Evolutionary conservation across 2,888 invertebrate species (phyloP).

Genomic region (Hofmannophila pseudospretella): DNA sequence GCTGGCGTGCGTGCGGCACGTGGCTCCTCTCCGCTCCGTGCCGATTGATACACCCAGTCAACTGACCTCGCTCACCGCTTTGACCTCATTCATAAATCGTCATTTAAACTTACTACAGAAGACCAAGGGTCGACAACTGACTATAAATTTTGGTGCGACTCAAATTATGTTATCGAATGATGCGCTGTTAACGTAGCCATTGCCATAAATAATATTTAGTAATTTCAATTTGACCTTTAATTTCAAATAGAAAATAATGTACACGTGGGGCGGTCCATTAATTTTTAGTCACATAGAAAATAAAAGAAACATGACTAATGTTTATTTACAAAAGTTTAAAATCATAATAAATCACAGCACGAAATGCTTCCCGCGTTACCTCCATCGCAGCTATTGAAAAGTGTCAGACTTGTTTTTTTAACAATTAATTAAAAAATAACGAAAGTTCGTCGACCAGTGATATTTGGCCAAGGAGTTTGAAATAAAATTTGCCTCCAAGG

Average conservation of each 20-base stretch:
- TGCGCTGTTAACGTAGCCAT: background rate
- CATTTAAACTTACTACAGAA: slow-evolving; percentile 62
- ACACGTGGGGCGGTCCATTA: no score
- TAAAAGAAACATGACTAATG: no score
- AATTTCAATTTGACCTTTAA: background rate
- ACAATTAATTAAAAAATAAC: no score
- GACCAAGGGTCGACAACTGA: slow-evolving; percentile 48
- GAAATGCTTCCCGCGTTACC: no score
- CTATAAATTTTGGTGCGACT: slow-evolving; percentile 37
- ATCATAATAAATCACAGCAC: no score
- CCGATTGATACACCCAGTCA: slow-evolving; percentile 47
- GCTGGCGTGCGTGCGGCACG: slow-evolving; percentile 14
- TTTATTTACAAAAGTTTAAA: no score
- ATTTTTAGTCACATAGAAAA: no score
- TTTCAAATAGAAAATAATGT: background rate
- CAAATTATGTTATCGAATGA: slow-evolving; percentile 31
- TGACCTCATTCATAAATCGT: slow-evolving; percentile 75
- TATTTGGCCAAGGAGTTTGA: no score
- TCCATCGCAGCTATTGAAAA: no score
- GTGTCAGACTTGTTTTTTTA: no score
- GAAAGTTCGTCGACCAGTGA: no score
- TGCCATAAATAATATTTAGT: background rate
- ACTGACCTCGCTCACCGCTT: slow-evolving; percentile 55
- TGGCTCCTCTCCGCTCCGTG: slow-evolving; percentile 13
- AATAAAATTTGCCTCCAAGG: no score